phyloP scores from a whole-genome alignment of 37 sponge, comb jelly and placozoan species.

The Tethya wilhelma region DNA sequence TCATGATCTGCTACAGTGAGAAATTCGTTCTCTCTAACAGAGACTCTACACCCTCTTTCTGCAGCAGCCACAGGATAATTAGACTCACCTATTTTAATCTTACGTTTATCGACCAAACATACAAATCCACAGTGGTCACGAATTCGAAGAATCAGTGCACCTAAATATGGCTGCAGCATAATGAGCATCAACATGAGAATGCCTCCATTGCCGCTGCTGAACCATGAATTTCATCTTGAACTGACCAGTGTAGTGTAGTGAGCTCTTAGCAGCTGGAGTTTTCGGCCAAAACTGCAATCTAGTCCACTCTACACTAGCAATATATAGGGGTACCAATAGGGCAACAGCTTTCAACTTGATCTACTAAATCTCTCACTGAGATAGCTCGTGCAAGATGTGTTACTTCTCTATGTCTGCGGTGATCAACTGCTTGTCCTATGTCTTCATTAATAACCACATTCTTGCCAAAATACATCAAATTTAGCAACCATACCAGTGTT shows the following conservation, averaged over 20 bases:
- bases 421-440: conserved; percentile 40
- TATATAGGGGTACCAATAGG: conserved; percentile 33
- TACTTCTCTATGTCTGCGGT: conserved; percentile 38
- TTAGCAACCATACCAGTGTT: no score
- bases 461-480: no score
- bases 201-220: conserved; percentile 36
- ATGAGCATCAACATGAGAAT: conserved; percentile 48
- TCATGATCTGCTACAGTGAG: no score
- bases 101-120: conserved; percentile 61
- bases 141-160: no score
- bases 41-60: conserved; percentile 45
- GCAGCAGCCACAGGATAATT: conserved; percentile 64
- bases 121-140: no score
- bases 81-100: conserved; percentile 67
- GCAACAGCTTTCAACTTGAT: conserved; percentile 46
- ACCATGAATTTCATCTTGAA: conserved; percentile 31
- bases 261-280: not conserved
- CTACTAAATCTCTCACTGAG: conserved; percentile 58
- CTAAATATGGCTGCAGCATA: conserved; percentile 50
- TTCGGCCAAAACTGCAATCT: conserved; percentile 60
- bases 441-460: no score
- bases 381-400: no score
- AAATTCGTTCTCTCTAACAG: conserved; percentile 17
- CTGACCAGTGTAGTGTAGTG: conserved; percentile 33
- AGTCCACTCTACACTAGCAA: conserved; percentile 2